phyloP scores from a whole-genome alignment of 2,888 invertebrate genomes.

The Phymatocera aterrima region DNA sequence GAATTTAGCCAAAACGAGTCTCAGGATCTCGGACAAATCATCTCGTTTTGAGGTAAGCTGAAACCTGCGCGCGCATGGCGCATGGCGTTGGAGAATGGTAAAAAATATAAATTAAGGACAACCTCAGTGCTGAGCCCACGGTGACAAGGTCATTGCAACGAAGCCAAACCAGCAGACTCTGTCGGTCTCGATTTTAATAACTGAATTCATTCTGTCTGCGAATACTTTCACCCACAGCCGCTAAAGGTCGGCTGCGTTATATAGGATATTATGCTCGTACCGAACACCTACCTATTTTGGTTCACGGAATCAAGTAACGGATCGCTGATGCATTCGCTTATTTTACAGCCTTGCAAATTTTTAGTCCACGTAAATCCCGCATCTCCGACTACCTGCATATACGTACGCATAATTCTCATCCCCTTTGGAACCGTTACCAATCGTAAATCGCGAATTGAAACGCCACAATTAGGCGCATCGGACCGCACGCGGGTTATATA shows the following conservation, averaged over 20 bases:
- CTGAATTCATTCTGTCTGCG: neutral
- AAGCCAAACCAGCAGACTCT: neutral
- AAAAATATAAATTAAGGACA: conserved; percentile 33
- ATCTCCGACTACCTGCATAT: too few species aligned
- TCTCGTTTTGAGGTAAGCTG: neutral
- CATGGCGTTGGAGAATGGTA: neutral
- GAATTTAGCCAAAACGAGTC: neutral
- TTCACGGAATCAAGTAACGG: too few species aligned
- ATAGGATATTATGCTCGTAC: too few species aligned
- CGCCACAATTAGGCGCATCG: too few species aligned
- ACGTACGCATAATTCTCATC: too few species aligned
- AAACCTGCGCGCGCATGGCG: neutral
- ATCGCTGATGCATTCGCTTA: too few species aligned
- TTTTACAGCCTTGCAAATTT: too few species aligned
- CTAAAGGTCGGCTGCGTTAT: conserved; percentile 7
- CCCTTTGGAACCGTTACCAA: too few species aligned
- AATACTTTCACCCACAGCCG: conserved; percentile 6
- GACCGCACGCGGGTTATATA: too few species aligned
- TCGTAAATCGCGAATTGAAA: too few species aligned
- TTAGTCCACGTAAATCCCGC: too few species aligned
- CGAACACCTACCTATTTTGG: too few species aligned
- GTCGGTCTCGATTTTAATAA: neutral
- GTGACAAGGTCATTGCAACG: conserved; percentile 35
- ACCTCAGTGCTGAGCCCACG: neutral
- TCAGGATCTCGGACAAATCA: conserved; percentile 4